Percentiles rank a stretch among this genome's conserved stretches.
Evolutionary conservation across 35 echinoderm and acorn worm genomes (phyloP).

Genomic region (Lytechinus pictus): DNA sequence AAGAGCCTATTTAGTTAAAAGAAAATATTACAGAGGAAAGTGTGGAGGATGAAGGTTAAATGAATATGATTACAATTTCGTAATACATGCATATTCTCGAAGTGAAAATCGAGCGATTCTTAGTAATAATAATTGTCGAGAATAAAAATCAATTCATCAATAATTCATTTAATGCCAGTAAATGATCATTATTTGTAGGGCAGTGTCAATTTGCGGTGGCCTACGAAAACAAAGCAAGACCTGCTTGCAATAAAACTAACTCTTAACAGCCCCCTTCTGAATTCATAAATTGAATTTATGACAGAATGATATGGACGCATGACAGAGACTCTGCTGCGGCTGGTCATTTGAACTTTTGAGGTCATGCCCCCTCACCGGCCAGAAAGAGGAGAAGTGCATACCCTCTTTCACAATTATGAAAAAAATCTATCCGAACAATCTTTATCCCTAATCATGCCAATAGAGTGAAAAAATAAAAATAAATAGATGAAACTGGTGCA

Average conservation of each 20-base stretch:
- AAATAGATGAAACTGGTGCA: background rate
- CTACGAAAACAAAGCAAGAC: background rate
- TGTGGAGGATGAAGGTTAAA: no score
- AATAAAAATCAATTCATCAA: no score
- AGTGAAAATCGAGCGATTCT: no score
- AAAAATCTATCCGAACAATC: background rate
- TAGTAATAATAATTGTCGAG: no score
- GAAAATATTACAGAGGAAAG: no score
- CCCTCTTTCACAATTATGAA: background rate
- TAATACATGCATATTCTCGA: no score
- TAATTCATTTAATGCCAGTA: no score
- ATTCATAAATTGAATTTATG: background rate
- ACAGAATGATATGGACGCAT: background rate
- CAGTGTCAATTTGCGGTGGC: background rate
- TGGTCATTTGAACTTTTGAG: slow-evolving; percentile 33
- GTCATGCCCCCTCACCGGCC: slow-evolving; percentile 45
- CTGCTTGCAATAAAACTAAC: background rate
- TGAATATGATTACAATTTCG: no score
- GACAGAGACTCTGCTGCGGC: background rate
- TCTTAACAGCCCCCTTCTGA: slow-evolving; percentile 2
- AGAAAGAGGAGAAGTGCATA: slow-evolving; percentile 15
- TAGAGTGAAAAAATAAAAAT: background rate
- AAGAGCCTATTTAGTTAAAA: no score
- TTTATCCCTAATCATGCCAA: background rate
- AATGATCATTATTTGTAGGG: background rate